Evolutionary conservation across 2,797 vertebrate genomes (phyloP).

Genomic region (Eremophila alpestris): DNA sequence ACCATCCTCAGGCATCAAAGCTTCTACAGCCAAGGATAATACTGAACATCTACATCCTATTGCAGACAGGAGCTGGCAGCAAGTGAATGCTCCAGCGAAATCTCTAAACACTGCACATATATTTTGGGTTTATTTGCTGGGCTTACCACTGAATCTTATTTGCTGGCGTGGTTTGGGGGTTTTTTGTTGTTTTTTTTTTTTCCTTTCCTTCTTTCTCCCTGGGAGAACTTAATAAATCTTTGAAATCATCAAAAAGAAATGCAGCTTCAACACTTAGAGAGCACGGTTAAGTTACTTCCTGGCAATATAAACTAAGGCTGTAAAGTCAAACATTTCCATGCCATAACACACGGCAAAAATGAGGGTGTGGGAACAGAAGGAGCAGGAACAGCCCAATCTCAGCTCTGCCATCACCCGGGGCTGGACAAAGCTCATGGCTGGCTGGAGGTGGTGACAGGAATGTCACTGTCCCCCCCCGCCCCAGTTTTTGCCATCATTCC

Average conservation of each 20-base stretch:
- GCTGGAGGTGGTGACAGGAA: not conserved
- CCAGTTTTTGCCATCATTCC: fast-evolving
- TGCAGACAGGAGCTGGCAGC: not conserved
- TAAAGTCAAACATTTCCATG: slow-evolving; percentile 47
- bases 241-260: slow-evolving; percentile 57
- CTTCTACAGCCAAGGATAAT: not conserved
- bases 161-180: not conserved
- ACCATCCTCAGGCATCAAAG: not conserved
- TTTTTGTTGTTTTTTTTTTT: no score
- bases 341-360: not conserved
- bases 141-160: slow-evolving; percentile 11
- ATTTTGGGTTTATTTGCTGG: slow-evolving; percentile 17
- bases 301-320: slow-evolving; percentile 3
- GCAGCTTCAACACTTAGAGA: slow-evolving; percentile 46
- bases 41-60: not conserved
- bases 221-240: slow-evolving; percentile 58
- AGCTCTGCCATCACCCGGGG: fast-evolving
- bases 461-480: not conserved
- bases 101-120: slow-evolving; percentile 13
- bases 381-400: not conserved
- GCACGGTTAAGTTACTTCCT: slow-evolving; percentile 41
- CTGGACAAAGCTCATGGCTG: not conserved
- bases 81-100: not conserved
- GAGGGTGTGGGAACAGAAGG: not conserved
- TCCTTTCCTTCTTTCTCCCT: not conserved